Evolutionary conservation across 2,797 vertebrate genomes (phyloP).

Genomic region (Cottoperca gobio): DNA sequence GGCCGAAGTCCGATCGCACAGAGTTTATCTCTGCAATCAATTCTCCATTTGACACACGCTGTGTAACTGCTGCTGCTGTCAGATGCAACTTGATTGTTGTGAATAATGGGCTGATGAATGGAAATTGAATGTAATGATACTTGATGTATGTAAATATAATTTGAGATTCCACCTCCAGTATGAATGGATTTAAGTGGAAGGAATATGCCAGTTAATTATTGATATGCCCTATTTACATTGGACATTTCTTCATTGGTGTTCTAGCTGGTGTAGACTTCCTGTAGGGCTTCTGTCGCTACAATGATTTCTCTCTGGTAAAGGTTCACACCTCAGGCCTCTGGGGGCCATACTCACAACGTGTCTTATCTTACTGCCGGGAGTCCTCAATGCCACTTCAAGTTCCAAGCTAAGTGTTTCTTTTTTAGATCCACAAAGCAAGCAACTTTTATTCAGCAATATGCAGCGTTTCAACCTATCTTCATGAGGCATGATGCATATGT

Average conservation of each 20-base stretch:
- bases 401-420: neutral
- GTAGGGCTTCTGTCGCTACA: neutral
- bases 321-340: slow-evolving; percentile 5
- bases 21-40: slow-evolving; percentile 2
- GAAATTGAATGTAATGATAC: slow-evolving; percentile 9
- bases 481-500: neutral
- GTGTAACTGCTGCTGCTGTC: slow-evolving; percentile 20
- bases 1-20: neutral
- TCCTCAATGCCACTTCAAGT: slow-evolving; percentile 8
- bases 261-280: neutral
- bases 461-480: neutral
- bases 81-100: slow-evolving; percentile 1
- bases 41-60: slow-evolving; percentile 1
- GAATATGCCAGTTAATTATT: slow-evolving; percentile 19
- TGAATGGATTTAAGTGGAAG: slow-evolving; percentile 15
- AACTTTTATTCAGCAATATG: neutral
- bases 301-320: neutral
- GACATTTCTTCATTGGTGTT: neutral
- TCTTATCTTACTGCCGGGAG: neutral
- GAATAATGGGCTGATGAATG: slow-evolving; percentile 14
- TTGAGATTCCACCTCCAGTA: neutral
- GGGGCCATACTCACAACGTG: neutral
- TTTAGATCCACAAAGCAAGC: neutral
- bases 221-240: neutral
- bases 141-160: neutral